A percentile compares a stretch with the other conserved stretches of the same genome.
phyloP scores from a whole-genome alignment of 2,797 vertebrate species.

The Diplodus sargus region DNA sequence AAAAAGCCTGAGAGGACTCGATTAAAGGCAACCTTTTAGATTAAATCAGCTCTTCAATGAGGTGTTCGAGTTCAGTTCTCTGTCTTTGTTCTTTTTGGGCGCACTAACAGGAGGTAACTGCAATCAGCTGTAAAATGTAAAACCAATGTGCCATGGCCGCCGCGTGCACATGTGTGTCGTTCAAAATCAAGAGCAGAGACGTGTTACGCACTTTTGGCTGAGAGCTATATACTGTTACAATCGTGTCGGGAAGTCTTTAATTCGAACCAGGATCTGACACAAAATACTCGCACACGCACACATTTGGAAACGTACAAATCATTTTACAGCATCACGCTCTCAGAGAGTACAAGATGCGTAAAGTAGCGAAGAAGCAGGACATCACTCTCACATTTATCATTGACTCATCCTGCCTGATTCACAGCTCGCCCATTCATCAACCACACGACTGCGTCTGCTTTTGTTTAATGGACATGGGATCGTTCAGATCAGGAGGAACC shows the following conservation, averaged over 20 bases:
- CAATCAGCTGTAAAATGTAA: constrained; percentile 71
- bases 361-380: constrained; percentile 22
- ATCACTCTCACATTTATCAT: constrained; percentile 25
- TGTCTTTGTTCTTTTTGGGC: constrained; percentile 59
- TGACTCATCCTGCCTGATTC: constrained; percentile 55
- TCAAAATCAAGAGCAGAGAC: constrained; percentile 53
- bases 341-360: constrained; percentile 37
- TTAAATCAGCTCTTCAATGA: constrained; percentile 29
- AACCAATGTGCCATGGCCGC: constrained; percentile 44
- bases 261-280: constrained; percentile 66
- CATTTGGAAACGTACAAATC: constrained; percentile 29
- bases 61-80: constrained; percentile 29
- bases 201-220: constrained; percentile 51
- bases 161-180: constrained; percentile 21
- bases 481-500: constrained; percentile 20
- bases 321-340: constrained; percentile 18
- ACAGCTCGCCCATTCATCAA: constrained; percentile 26
- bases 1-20: constrained; percentile 22
- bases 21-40: constrained; percentile 33
- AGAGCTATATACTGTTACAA: constrained; percentile 61
- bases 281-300: constrained; percentile 16
- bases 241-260: constrained; percentile 75
- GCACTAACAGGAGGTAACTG: constrained; percentile 59
- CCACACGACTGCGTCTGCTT: constrained; percentile 36
- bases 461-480: constrained; percentile 36